phyloP scores from a whole-genome alignment of 2,888 invertebrate species.

The Lasioglossum lativentre region DNA sequence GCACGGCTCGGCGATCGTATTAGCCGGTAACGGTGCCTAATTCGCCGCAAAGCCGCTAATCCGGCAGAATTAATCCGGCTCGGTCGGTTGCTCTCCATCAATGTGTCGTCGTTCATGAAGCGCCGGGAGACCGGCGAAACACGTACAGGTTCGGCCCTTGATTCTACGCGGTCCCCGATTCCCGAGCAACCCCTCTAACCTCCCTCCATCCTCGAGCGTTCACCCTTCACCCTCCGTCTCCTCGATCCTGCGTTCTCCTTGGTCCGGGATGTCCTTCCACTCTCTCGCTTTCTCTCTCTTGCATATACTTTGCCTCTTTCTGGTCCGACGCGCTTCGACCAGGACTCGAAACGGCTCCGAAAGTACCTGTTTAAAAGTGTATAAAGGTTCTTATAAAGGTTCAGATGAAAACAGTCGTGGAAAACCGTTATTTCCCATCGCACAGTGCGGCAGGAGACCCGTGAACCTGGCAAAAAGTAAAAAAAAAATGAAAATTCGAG shows the following conservation, averaged over 20 bases:
- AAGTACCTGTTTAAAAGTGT: not conserved
- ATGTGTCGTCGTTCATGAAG: constrained; percentile 77
- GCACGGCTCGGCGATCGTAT: constrained; percentile 69
- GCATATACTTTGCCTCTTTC: not conserved
- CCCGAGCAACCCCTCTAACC: constrained; percentile 59
- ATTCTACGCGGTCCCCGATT: constrained; percentile 66
- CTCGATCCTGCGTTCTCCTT: constrained; percentile 7
- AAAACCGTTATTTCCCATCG: too few species aligned
- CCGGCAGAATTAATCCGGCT: constrained; percentile 83
- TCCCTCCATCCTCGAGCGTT: constrained; percentile 23
- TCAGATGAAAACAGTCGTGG: too few species aligned
- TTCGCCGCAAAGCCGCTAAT: constrained; percentile 82
- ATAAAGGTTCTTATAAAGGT: not conserved
- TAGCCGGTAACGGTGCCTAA: constrained; percentile 73
- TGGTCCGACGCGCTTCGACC: not conserved
- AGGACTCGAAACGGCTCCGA: not conserved
- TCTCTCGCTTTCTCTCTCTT: constrained; percentile 33
- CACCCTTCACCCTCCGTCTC: constrained; percentile 11
- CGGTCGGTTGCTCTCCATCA: constrained; percentile 83
- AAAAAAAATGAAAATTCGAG: too few species aligned
- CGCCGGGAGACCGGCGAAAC: constrained; percentile 55
- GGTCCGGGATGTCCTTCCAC: constrained; percentile 26
- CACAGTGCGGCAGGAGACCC: too few species aligned
- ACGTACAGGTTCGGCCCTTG: constrained; percentile 65
- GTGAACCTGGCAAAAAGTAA: too few species aligned